phyloP scores from a whole-genome alignment of 2,888 invertebrate species.

The Mimachlamys varia region DNA sequence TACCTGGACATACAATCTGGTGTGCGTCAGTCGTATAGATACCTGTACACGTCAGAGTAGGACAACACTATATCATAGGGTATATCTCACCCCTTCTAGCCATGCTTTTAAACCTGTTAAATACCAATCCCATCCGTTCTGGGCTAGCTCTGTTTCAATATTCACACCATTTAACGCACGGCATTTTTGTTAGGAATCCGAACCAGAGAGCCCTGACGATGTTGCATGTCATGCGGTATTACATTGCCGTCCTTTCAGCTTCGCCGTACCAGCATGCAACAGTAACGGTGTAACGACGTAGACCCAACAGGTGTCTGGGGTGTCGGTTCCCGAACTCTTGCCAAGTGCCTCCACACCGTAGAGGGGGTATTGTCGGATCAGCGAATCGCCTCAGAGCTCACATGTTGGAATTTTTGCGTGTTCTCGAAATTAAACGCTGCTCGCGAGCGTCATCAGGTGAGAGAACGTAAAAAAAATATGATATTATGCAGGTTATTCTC shows the following conservation, averaged over 20 bases:
- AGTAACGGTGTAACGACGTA: slow-evolving; percentile 5
- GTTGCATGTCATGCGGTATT: slow-evolving; percentile 29
- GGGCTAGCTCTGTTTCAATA: not conserved
- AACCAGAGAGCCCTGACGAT: not conserved
- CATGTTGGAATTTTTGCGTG: not conserved
- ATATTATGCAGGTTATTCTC: not conserved
- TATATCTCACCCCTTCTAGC: not conserved
- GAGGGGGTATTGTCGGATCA: slow-evolving; percentile 3
- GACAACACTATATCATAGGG: not conserved
- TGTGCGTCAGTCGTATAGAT: not conserved
- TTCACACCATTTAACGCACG: slow-evolving; percentile 17
- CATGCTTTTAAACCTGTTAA: not conserved
- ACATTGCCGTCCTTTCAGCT: slow-evolving; percentile 18
- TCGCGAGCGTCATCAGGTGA: slow-evolving; percentile 25
- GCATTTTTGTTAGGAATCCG: slow-evolving; percentile 18
- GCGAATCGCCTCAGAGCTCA: not conserved
- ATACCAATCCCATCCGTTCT: not conserved
- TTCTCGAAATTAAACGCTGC: slow-evolving; percentile 32
- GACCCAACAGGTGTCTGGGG: slow-evolving; percentile 20
- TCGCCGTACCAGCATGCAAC: slow-evolving; percentile 25
- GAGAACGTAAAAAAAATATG: not conserved
- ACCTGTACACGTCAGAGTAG: not conserved
- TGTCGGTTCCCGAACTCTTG: not conserved
- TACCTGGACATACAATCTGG: not conserved
- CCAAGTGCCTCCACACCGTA: not conserved